Evolutionary conservation across 92 coral and sea anemone genomes (phyloP), one percentile per base, ranked within the genome.

Genomic region (Bergia sp.): DNA sequence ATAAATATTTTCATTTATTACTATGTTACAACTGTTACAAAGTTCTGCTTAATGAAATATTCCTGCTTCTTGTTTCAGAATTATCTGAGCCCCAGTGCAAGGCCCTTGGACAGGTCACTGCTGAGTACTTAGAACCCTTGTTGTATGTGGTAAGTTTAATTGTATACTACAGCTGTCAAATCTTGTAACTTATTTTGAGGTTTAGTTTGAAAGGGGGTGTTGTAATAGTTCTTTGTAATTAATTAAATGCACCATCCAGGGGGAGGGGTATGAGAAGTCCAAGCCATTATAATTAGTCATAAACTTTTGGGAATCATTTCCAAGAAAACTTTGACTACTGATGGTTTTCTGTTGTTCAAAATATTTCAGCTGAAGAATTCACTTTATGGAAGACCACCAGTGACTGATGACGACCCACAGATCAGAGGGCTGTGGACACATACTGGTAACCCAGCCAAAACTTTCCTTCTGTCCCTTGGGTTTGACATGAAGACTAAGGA

Each of bases 371-470:
- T 95, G 29, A 89, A 90, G 67, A 95, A 92, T 89, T 77, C 96
- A 10, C 87, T 95, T 91, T 93, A 90, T 81, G 93, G 90, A 37
- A 95, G 86, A 86, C 73, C 29, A 37, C 87, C 95, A 37, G 77
- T 82, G 75, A 58, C 89, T n/a, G 85, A 44, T 39, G 95, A 93
- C 76, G 98, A 95, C 81, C 96, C 91, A 7, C 89, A 88, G 82
- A 86, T 95, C 66, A 89, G 89, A 47, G 91, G 96, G 53, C 55
- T 93, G 53, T 95, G 91, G 92, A 93, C 96, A 0, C 96, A 95
- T 71, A 65, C 93, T n/a, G 55, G 89, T 64, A 95, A 95, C 80
- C 93, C 98, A 18, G 99, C 92, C 29, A 94, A 92, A 85, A 88
- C 76, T 40, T 88, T 96, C 58, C 92, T 96, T 8, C 81, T 88